Evolutionary conservation across 2,797 vertebrate genomes (phyloP), one percentile per base, ranked within the genome.

Genomic region (Hozukius guyotensis): DNA sequence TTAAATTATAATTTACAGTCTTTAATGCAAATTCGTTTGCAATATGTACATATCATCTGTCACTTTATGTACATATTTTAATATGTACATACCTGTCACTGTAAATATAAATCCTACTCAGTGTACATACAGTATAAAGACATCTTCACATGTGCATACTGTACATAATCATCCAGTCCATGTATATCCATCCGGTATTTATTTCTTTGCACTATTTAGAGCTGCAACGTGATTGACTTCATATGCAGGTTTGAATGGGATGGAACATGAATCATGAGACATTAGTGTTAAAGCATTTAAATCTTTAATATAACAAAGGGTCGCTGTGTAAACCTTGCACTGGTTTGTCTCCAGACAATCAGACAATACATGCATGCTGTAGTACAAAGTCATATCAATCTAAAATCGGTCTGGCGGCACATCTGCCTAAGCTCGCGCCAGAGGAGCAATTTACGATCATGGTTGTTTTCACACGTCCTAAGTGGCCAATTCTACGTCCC

Each of bases 401-500:
- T 83, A 68, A 87, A 86, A 82, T 83, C 4, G 2, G 75, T 75
- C 77, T 10, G 60, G 57, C 84, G 85, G 59, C 83, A 87, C 86
- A 90, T 88, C 87, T 92, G 89, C 69, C 77, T 76, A 63, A 82
- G 72, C 16, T 59, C 25, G 38, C 63, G 22, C 77, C 72, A 8
- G 59, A 77, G 70, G 78, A 88, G 81, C 83, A 83, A 89, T 92
- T 88, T 87, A 77, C 72, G 18, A 90, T 86, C 81, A 80, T 60
- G 85, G 78, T 83, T 83, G 83, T 90, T 87, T 84, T 83, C 85
- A 72, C 83, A 80, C 74, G 9, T 88, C 81, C 88, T 92, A 83
- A 93, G 89, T 87, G 91, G 79, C 81, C 88, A 81, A 84, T 92
- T 84, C 68, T 25, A 46, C 65, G 59, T 86, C 89, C 84, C 85